Evolutionary conservation across 1,140 invertebrate species (phyloP), one percentile per base, ranked within the genome.

Genomic region (Caenorhabditis brenneri): DNA sequence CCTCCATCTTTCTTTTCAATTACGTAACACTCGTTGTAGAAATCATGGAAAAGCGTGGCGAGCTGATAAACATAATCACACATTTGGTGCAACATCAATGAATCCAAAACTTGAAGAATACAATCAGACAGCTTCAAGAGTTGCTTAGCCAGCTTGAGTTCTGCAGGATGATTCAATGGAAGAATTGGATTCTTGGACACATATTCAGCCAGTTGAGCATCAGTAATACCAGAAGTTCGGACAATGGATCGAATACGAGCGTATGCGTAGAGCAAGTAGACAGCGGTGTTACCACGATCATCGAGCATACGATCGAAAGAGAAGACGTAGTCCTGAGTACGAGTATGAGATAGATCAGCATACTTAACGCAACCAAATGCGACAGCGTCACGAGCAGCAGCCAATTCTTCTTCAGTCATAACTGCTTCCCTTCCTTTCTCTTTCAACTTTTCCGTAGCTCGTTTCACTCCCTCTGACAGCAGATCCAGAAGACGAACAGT

Each of bases 271-370:
- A 99, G 91, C 3, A 99, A 92, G 91, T 99, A 99, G 0, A 98
- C 97, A 1, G 98, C 98, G 6, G 98, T 99, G 89, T 99, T 99
- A 1, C 98, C 98, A 91, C 95, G 95, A 91, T 99, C 97, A 88
- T 99, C 97, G 42, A 99, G 92, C 98, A 99, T 99, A 91, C 95
- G 97, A 90, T 99, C 97, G 92, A 99, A 99, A 0, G 97, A 99
- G 92, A 99, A 99, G 10, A 99, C 93, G 90, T 99, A 99, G 91
- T 99, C 97, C 91, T 96, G 95, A 80, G 94, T 94, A 81, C 96
- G 93, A 91, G 97, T 97, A 88, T 99, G 96, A 15, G 94, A 95
- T 27, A 99, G 92, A 93, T 99, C 98, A 5, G 97, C 95, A 91
- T 99, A 99, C 91, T 98, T 99, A 60, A 99, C 98, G 89, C 98